A percentile compares a stretch with the other conserved stretches of the same genome.
Evolutionary conservation across 2,797 vertebrate genomes (phyloP).

Genomic region (Jordanella pulchra): DNA sequence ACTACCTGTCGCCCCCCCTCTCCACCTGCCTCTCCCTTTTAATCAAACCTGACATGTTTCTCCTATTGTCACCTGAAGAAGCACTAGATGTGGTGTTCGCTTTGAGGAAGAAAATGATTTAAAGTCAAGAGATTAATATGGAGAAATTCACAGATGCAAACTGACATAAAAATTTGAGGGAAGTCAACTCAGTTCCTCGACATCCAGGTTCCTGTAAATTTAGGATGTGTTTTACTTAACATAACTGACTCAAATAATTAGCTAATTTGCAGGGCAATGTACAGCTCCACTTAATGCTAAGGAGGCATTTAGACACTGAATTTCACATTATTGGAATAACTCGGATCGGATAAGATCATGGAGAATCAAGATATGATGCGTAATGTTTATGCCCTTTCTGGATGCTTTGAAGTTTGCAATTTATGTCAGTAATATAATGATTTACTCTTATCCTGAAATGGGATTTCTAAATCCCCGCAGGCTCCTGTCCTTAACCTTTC

Average conservation of each 20-base stretch:
- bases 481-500: neutral
- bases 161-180: neutral
- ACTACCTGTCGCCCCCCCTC: no score
- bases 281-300: neutral
- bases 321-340: neutral
- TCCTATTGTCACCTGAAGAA: neutral
- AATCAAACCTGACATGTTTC: slow-evolving; percentile 1
- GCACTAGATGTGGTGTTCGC: neutral
- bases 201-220: neutral
- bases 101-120: neutral
- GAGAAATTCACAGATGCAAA: neutral
- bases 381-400: neutral
- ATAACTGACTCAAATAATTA: neutral
- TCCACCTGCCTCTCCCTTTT: no score
- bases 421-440: slow-evolving; percentile 4
- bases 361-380: neutral
- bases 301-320: neutral
- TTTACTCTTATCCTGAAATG: neutral
- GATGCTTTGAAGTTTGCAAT: slow-evolving; percentile 1
- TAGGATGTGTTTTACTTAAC: neutral
- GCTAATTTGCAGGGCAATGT: neutral
- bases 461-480: neutral
- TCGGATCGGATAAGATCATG: neutral
- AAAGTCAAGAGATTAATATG: neutral
- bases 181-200: neutral